These are phyloP conservation scores for Pyrrhosoma nymphula DNA, from an alignment of 2,888 invertebrate species.

Conservation along the genomic window DNA sequence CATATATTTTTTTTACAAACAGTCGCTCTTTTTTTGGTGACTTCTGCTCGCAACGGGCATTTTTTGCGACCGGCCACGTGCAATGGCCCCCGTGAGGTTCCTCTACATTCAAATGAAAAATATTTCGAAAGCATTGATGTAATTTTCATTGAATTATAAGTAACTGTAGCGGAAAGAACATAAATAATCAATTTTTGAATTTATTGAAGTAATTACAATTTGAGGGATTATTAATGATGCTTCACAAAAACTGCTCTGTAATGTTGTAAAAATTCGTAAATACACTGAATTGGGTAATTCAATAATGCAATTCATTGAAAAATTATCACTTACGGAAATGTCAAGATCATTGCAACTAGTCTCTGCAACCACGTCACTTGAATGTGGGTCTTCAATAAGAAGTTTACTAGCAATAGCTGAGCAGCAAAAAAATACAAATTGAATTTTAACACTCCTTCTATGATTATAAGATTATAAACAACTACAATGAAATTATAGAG, in stretches of 20 bases:
- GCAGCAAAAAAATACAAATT: too few relatives aligned
- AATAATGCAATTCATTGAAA: not conserved
- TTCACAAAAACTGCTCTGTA: not conserved
- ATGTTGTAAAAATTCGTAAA: not conserved
- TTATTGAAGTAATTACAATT: not conserved
- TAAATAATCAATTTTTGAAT: slow-evolving; percentile 37
- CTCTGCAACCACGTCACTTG: too few relatives aligned
- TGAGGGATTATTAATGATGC: not conserved
- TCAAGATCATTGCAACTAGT: too few relatives aligned
- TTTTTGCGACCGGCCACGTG: not conserved
- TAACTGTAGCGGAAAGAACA: slow-evolving; percentile 8
- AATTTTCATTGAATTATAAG: slow-evolving; percentile 38
- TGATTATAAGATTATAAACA: too few relatives aligned
- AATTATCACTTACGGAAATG: too few relatives aligned
- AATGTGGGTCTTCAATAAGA: too few relatives aligned
- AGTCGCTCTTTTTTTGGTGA: too few relatives aligned
- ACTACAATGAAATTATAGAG: too few relatives aligned
- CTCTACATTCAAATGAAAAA: not conserved
- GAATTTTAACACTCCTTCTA: too few relatives aligned
- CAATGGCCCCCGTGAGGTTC: not conserved
- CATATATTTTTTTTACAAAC: too few relatives aligned
- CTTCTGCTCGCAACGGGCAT: not conserved
- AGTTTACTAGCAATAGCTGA: too few relatives aligned
- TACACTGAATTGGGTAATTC: not conserved
- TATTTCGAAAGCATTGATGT: slow-evolving; percentile 1